phyloP scores from a whole-genome alignment of 2,797 vertebrate species.

The Enteromius unitaeniatus region DNA sequence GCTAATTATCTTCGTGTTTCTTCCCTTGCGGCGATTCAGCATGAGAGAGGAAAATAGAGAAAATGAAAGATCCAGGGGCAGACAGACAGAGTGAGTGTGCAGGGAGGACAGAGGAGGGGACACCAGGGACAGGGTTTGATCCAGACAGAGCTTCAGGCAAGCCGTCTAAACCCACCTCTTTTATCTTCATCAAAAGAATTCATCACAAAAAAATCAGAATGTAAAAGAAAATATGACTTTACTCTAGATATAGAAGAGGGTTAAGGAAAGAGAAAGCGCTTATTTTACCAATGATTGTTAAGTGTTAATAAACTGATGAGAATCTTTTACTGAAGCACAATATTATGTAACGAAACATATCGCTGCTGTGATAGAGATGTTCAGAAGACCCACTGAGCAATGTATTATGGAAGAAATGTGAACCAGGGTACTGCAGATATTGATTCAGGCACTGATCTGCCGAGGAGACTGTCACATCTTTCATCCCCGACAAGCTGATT shows the following conservation, averaged over 20 bases:
- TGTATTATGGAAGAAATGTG: background rate
- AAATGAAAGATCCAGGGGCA: slow-evolving; percentile 5
- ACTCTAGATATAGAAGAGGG: background rate
- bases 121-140: slow-evolving; percentile 22
- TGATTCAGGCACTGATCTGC: background rate
- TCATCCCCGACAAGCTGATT: background rate
- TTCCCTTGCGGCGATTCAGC: slow-evolving; percentile 22
- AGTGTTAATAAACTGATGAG: background rate
- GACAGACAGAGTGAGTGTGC: background rate
- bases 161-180: slow-evolving; percentile 27
- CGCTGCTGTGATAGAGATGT: background rate
- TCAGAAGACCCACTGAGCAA: background rate
- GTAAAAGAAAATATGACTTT: background rate
- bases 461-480: background rate
- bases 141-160: slow-evolving; percentile 50
- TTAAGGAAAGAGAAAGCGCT: background rate
- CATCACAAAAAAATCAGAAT: background rate
- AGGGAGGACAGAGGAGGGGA: slow-evolving; percentile 28
- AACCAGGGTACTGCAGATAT: background rate
- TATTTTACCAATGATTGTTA: background rate
- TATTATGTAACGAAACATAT: background rate
- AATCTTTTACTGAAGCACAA: slow-evolving; percentile 16
- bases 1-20: slow-evolving; percentile 31
- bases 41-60: slow-evolving; percentile 21
- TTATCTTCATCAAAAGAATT: slow-evolving; percentile 32